Conservation (phyloP, 2,888 invertebrate species). For the Troilus luridus region DNA sequence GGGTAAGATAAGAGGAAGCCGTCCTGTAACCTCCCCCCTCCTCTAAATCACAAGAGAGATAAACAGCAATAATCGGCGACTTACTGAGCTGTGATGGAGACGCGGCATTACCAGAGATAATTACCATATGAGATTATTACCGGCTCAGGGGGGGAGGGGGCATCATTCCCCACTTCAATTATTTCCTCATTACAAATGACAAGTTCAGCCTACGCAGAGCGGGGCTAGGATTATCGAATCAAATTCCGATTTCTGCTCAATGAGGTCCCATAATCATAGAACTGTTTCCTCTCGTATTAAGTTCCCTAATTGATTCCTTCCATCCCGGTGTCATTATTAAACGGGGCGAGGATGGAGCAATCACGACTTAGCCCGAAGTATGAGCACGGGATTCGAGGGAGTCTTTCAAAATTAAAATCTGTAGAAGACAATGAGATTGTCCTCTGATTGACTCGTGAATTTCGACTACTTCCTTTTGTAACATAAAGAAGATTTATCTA, state of each 20-base stretch:
- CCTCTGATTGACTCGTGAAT: background rate
- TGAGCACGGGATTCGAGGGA: background rate
- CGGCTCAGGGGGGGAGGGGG: background rate
- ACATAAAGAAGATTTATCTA: background rate
- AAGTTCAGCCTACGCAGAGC: slow-evolving; percentile 10
- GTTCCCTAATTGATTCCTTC: slow-evolving; percentile 18
- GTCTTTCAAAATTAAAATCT: background rate
- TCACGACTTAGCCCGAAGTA: background rate
- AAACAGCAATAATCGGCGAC: slow-evolving; percentile 12
- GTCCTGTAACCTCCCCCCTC: background rate
- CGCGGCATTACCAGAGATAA: background rate
- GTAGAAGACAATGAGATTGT: background rate
- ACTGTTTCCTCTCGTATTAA: slow-evolving; percentile 14
- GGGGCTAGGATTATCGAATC: slow-evolving; percentile 29
- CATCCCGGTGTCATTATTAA: slow-evolving; percentile 4
- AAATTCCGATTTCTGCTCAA: slow-evolving; percentile 22
- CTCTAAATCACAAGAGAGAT: background rate
- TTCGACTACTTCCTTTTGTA: background rate
- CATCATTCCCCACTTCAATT: slow-evolving; percentile 2
- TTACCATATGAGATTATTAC: slow-evolving; percentile 25
- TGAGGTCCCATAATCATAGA: slow-evolving; percentile 21
- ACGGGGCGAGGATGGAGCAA: slow-evolving; percentile 6
- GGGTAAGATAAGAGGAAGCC: background rate
- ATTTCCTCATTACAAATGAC: slow-evolving; percentile 37
- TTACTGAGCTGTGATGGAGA: background rate